Evolutionary conservation across 2,113 vertebrate genomes (phyloP), one percentile per base, ranked within the genome.

Genomic region (Atherinomorus stipes): DNA sequence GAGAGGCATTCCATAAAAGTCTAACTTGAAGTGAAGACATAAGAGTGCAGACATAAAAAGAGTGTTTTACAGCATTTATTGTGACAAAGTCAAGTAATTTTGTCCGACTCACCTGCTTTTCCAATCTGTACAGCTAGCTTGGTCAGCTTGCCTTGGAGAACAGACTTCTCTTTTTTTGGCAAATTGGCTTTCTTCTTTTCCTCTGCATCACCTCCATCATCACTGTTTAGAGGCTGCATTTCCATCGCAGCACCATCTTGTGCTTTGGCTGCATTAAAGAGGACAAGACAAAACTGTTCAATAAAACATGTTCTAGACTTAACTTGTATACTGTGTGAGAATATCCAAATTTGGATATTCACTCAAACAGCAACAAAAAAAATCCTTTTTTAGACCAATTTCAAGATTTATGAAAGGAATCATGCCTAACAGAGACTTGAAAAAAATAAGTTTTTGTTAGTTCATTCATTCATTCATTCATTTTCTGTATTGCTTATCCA

Each of bases 191-290:
- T 98, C 90, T 96, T 97, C 88, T 98, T 99, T 88, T 98, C 97
- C 75, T 98, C 97, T 38, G 95, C 95, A 54, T 99, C 98, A 11
- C 77, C 94, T 64, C 94, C 96, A 67, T 99, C 98, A 15, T 99
- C 97, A 69, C 96, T 97, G 91, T 99, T 99, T 71, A 99, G 90
- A 10, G 98, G 98, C 49, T 99, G 98, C 98, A 99, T 99, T 94
- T 99, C 98, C 97, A 99, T 98, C 31, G 98, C 98, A 69, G 97
- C 98, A 40, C 98, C 98, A 84, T 99, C 98, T 85, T 98, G 97
- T 74, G 97, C 97, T 96, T 99, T 99, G 91, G 96, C 98, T 99
- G 78, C 28, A 68, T 59, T 21, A 72, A 40, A 68, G 37, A 64
- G 11, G 26, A 47, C 4, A 38, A 58, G 40, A 45, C 28, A 28